Evolutionary conservation across 2,888 invertebrate species (phyloP).

Genomic region (Oxytorus armatus): DNA sequence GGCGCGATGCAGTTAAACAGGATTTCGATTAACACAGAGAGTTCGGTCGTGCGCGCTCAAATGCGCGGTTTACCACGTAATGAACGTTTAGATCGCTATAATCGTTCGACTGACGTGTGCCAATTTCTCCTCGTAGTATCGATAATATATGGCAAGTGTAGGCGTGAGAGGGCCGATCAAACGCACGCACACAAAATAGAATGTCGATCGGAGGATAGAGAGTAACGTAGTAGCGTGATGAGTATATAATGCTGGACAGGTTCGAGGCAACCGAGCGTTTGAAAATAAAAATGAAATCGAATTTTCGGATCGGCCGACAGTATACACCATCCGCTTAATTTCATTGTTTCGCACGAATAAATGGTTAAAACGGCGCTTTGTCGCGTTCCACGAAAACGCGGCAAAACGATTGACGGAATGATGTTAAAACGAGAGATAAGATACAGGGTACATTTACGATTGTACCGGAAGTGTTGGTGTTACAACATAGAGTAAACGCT

Average conservation of each 20-base stretch:
- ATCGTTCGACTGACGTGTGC: constrained; percentile 62
- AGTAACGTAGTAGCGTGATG: neutral
- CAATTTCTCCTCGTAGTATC: constrained; percentile 51
- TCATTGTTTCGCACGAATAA: neutral
- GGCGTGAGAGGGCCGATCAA: constrained; percentile 18
- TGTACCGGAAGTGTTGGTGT: neutral
- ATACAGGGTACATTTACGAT: neutral
- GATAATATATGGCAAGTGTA: constrained; percentile 39
- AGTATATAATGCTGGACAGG: constrained; percentile 1
- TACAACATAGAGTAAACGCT: neutral
- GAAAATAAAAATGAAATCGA: constrained; percentile 26
- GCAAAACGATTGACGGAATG: neutral
- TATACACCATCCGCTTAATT: neutral
- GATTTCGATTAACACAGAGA: constrained; percentile 61
- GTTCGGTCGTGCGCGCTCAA: constrained; percentile 42
- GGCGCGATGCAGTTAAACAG: constrained; percentile 47
- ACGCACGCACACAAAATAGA: constrained; percentile 17
- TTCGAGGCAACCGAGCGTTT: constrained; percentile 15
- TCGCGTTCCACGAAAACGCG: neutral
- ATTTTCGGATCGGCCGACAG: constrained; percentile 10
- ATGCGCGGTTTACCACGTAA: constrained; percentile 59
- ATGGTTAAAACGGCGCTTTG: no score
- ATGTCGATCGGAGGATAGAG: neutral
- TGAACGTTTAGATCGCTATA: constrained; percentile 63
- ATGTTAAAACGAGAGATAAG: neutral